Base-by-base conservation (phyloP, 2,797 vertebrate species). In the Propithecus deckenii region DNA sequence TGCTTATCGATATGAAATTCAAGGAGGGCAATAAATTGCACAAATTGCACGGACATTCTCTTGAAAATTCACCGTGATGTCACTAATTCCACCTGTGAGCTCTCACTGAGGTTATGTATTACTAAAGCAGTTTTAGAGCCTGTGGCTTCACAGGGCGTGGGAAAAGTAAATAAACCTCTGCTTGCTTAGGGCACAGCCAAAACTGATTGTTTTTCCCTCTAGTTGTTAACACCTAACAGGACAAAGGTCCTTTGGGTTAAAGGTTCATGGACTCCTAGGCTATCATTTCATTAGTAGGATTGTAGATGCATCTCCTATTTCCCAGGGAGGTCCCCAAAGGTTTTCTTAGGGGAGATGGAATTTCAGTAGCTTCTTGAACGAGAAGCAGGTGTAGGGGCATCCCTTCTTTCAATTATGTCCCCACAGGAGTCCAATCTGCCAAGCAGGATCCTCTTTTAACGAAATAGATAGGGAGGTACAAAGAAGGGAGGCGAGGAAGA, bases 91-190 rank as follows among this genome's bases (percentile, higher is more conserved):
- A 67, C 30, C 5, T 0, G 43, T 12, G 52, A 92, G 69, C 63
- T 97, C 74, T 96, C 79, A 67, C 57, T 48, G 28, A 65, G 90
- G 41, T 96, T 89, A 55, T 23, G 52, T 14, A 63, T 94, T 94
- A 95, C 86, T 74, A 43, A 89, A 69, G 75, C 25, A 30, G 55
- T 95, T 95, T 97, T 91, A 96, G 15, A 95, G 74, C 50, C 92
- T 89, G 92, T 86, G 46, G 50, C 84, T 95, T 83, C 12, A 78
- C 96, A 97, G 79, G 43, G 35, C 48, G 35, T 94, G 91, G 35
- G 97, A 96, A 97, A 97, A 94, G 92, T 76, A 96, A 98, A 97
- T 50, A 96, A 88, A 94, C 18, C 67, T 69, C 86, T 28, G 48
- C 57, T 91, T 63, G n/a, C 91, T 91, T 48, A 89, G 67, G 28